Conservation (phyloP, 1,140 invertebrate genomes). For the Papilio polyxenes region DNA sequence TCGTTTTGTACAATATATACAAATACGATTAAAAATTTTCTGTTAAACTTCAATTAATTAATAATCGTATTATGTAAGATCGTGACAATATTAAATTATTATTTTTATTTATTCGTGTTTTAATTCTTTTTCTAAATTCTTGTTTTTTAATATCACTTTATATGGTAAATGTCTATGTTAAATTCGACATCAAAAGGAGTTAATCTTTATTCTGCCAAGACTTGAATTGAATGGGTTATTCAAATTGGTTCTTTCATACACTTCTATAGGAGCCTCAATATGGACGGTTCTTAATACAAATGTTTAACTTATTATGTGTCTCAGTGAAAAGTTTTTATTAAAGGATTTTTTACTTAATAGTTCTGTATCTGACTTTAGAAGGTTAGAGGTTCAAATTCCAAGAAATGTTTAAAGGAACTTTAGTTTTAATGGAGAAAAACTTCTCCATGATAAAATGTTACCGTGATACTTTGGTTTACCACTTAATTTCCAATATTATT, state of each 20-base stretch:
- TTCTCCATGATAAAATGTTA: too few species aligned
- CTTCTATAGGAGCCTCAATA: not conserved
- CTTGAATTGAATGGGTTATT: conserved; percentile 19
- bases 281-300: not conserved
- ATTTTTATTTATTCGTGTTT: too few species aligned
- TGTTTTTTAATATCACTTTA: not conserved
- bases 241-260: conserved; percentile 14
- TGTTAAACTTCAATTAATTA: too few species aligned
- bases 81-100: too few species aligned
- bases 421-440: too few species aligned
- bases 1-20: too few species aligned
- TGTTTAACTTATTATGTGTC: not conserved
- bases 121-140: not conserved
- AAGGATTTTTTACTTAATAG: not conserved
- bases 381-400: not conserved
- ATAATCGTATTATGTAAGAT: too few species aligned
- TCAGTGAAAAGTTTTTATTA: not conserved
- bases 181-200: conserved; percentile 10
- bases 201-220: not conserved
- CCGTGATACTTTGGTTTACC: not conserved
- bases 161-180: not conserved
- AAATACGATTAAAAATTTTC: too few species aligned
- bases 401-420: too few species aligned
- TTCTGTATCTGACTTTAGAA: not conserved
- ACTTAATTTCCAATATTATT: not conserved